Percentiles rank a stretch among this genome's conserved stretches.
Conservation (phyloP, 1,140 invertebrate genomes). For the Polyergus mexicanus region DNA sequence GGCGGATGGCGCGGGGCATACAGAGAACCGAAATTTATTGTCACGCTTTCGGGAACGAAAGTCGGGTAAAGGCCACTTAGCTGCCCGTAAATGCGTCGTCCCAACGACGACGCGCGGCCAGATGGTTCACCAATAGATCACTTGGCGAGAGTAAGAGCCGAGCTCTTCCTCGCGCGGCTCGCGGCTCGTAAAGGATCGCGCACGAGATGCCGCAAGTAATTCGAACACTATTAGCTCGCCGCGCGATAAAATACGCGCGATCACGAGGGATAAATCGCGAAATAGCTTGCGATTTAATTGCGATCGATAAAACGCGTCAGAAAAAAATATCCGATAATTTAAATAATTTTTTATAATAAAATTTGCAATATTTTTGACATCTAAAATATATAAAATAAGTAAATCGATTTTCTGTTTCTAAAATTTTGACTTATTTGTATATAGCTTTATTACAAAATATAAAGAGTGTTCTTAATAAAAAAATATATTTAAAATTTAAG, state of each 20-base stretch:
- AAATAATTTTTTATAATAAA: neutral
- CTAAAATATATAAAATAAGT: neutral
- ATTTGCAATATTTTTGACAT: neutral
- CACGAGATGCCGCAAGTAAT: slow-evolving; percentile 17
- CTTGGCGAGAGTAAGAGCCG: slow-evolving; percentile 65
- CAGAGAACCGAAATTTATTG: slow-evolving; percentile 79
- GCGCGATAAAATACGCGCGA: neutral
- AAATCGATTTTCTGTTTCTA: neutral
- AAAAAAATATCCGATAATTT: neutral
- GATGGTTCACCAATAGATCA: slow-evolving; percentile 83
- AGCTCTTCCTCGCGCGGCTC: neutral
- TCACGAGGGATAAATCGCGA: neutral
- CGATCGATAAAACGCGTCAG: neutral
- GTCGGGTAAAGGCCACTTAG: slow-evolving; percentile 81
- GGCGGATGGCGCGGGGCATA: slow-evolving; percentile 64
- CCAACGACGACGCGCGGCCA: slow-evolving; percentile 80
- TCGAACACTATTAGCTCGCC: neutral
- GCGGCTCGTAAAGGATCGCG: slow-evolving; percentile 28
- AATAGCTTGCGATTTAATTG: slow-evolving; percentile 22
- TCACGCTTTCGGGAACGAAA: slow-evolving; percentile 76
- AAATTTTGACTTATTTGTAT: neutral
- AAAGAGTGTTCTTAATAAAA: neutral
- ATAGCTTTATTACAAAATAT: neutral
- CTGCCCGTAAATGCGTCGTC: slow-evolving; percentile 84
- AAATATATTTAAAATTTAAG: too few species aligned